Conservation (phyloP, 2,888 invertebrate species). For the Caenorhabditis uteleia region DNA sequence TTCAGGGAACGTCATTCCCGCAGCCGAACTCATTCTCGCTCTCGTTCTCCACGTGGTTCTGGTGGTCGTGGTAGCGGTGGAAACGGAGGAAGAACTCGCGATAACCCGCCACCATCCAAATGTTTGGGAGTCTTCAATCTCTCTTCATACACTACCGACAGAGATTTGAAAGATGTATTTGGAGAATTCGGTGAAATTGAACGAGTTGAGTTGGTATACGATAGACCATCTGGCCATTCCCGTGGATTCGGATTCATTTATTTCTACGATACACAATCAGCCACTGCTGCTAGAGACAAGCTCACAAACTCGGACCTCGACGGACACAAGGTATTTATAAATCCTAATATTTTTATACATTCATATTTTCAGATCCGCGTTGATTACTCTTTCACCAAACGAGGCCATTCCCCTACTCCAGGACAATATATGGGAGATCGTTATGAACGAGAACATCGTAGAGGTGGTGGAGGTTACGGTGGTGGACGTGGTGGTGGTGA, state of each 20-base stretch:
- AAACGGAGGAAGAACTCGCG: slow-evolving; percentile 14
- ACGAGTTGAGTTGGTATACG: slow-evolving; percentile 88
- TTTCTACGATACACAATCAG: slow-evolving; percentile 55
- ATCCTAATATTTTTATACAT: slow-evolving; percentile 1
- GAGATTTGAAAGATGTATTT: slow-evolving; percentile 89
- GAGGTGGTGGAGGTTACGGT: slow-evolving; percentile 8
- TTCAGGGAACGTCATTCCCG: slow-evolving; percentile 1
- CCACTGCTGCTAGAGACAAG: slow-evolving; percentile 56
- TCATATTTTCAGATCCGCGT: slow-evolving; percentile 53
- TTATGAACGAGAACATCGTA: slow-evolving; percentile 19
- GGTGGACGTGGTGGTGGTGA: slow-evolving; percentile 14
- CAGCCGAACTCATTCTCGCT: slow-evolving; percentile 2
- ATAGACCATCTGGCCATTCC: slow-evolving; percentile 78
- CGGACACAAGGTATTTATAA: slow-evolving; percentile 40
- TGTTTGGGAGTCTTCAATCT: slow-evolving; percentile 94
- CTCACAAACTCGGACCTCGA: slow-evolving; percentile 47
- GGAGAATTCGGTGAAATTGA: slow-evolving; percentile 89
- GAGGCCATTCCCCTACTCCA: slow-evolving; percentile 66
- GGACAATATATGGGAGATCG: slow-evolving; percentile 64
- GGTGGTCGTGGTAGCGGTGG: slow-evolving; percentile 19
- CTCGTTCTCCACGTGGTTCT: slow-evolving; percentile 32
- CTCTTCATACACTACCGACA: slow-evolving; percentile 88
- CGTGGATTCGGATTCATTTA: slow-evolving; percentile 67
- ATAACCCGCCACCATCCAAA: slow-evolving; percentile 85
- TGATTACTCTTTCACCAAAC: slow-evolving; percentile 63